Percentiles rank a stretch among this genome's conserved stretches.
Conservation (phyloP, 2,888 invertebrate species). For the Lithophane semibrunnea region DNA sequence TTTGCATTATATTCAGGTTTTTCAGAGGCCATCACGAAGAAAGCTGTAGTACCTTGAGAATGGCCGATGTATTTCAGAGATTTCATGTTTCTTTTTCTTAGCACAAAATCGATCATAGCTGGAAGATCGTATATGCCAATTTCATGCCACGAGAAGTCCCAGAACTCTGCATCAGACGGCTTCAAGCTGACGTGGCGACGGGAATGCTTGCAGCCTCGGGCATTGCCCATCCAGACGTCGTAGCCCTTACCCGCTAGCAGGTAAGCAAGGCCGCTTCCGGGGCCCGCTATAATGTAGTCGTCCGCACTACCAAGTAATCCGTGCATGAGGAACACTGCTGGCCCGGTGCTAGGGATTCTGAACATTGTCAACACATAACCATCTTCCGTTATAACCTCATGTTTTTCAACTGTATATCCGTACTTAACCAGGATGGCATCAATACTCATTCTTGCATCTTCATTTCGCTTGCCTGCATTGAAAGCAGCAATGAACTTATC, state of each 20-base stretch:
- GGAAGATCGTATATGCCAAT: constrained; percentile 95
- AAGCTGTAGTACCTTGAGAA: constrained; percentile 92
- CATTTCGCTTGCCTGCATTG: constrained; percentile 70
- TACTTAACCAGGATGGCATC: constrained; percentile 75
- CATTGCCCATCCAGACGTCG: constrained; percentile 95
- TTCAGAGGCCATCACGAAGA: constrained; percentile 90
- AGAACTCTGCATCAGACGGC: constrained; percentile 87
- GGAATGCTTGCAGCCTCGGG: constrained; percentile 93
- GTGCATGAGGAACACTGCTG: constrained; percentile 81
- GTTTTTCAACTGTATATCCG: constrained; percentile 74
- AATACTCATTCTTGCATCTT: constrained; percentile 74
- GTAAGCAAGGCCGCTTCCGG: constrained; percentile 79
- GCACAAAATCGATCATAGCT: constrained; percentile 93
- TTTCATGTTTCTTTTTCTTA: constrained; percentile 84
- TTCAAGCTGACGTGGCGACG: constrained; percentile 86
- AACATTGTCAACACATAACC: constrained; percentile 77
- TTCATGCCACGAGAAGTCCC: constrained; percentile 95
- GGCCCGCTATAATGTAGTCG: constrained; percentile 80
- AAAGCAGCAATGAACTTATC: constrained; percentile 70
- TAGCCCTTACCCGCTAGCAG: constrained; percentile 91
- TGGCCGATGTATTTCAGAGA: constrained; percentile 93
- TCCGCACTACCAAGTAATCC: constrained; percentile 81
- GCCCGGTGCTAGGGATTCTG: constrained; percentile 77
- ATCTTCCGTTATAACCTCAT: constrained; percentile 77
- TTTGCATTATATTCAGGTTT: constrained; percentile 90